Evolutionary conservation across 1,140 invertebrate species (phyloP).

Genomic region (Papilio polyxenes): DNA sequence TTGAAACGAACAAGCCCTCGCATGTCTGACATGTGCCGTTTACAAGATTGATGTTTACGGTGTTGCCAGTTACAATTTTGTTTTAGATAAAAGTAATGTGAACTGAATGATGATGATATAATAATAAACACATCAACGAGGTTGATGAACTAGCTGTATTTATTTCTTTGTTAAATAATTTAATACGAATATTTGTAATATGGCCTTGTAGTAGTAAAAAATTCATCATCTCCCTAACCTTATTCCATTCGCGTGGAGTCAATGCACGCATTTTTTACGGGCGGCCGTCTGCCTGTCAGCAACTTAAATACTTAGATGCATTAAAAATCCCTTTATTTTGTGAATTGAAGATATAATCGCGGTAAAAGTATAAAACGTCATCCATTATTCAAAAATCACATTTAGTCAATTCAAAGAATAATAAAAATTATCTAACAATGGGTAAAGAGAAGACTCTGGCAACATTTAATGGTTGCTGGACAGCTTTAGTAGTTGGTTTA

Average conservation of each 20-base stretch:
- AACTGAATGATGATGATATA: background rate
- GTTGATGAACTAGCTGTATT: background rate
- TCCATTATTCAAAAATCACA: background rate
- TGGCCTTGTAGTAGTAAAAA: too few relatives aligned
- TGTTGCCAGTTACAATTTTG: slow-evolving; percentile 21
- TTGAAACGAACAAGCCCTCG: slow-evolving; percentile 62
- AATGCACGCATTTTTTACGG: too few relatives aligned
- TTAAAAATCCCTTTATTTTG: background rate
- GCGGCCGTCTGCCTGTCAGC: too few relatives aligned
- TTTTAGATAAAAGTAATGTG: slow-evolving; percentile 11
- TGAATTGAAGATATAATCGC: background rate
- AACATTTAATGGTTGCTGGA: slow-evolving; percentile 23
- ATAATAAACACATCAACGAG: background rate
- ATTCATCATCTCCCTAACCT: too few relatives aligned
- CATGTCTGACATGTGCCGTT: slow-evolving; percentile 55
- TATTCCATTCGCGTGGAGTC: too few relatives aligned
- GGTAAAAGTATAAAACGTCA: background rate
- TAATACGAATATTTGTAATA: background rate
- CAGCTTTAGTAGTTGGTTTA: slow-evolving; percentile 52
- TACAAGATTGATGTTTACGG: slow-evolving; percentile 52
- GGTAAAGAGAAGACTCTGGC: background rate
- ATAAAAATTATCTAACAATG: background rate
- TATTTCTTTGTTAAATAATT: background rate
- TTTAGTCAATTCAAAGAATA: background rate
- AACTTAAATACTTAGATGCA: background rate